phyloP scores from a whole-genome alignment of 2,113 vertebrate species.

The Phrynocephalus versicolor region DNA sequence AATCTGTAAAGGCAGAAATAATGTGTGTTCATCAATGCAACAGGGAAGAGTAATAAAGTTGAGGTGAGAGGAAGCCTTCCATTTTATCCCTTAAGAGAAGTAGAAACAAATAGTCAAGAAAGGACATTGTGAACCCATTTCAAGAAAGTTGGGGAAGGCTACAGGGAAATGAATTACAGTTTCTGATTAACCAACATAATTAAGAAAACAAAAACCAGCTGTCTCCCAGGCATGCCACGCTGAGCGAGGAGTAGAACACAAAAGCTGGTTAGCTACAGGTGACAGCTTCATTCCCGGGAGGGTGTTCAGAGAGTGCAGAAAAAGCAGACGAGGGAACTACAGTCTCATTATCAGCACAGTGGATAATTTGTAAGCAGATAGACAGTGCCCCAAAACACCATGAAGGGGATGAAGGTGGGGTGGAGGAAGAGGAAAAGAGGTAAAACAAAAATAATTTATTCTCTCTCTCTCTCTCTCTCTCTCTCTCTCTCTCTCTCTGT shows the following conservation, averaged over 20 bases:
- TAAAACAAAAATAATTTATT: constrained; percentile 4
- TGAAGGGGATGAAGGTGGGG: background rate
- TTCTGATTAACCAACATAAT: constrained; percentile 76
- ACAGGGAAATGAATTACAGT: constrained; percentile 66
- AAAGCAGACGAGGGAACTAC: constrained; percentile 64
- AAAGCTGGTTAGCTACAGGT: constrained; percentile 55
- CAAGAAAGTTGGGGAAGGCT: constrained; percentile 14
- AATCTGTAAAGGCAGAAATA: background rate
- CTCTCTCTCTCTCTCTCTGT: too few species aligned
- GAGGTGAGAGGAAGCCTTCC: background rate
- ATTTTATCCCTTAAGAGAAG: constrained; percentile 14
- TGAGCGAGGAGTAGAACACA: constrained; percentile 48
- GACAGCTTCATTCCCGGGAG: constrained; percentile 73
- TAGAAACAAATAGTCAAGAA: constrained; percentile 36
- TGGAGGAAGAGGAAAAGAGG: constrained; percentile 15
- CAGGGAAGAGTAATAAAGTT: background rate
- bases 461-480: too few species aligned
- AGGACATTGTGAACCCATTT: constrained; percentile 38
- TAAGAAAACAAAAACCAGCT: constrained; percentile 60
- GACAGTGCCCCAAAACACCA: constrained; percentile 26
- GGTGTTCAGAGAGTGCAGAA: constrained; percentile 47
- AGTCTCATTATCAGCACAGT: constrained; percentile 63
- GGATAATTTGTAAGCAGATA: constrained; percentile 68
- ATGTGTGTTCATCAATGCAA: background rate
- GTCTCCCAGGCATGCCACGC: constrained; percentile 60